These are phyloP conservation scores for Syngnathus rostellatus DNA, from an alignment of 2,797 vertebrate genomes.

Conservation along the genomic window DNA sequence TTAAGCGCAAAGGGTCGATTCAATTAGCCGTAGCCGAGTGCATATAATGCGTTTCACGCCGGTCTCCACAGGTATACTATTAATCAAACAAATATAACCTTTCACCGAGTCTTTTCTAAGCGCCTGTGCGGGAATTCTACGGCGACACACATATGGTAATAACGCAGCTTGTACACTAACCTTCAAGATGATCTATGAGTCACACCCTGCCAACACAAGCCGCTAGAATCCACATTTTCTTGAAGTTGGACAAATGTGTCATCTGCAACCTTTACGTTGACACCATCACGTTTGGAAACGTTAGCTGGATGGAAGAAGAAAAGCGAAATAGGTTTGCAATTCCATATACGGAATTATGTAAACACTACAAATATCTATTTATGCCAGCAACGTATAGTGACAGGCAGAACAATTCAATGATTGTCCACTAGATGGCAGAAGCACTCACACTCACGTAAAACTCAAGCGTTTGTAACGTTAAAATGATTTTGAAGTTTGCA, in stretches of 20 bases:
- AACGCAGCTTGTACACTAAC: slow-evolving; percentile 17
- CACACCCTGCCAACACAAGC: slow-evolving; percentile 10
- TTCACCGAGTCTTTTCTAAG: slow-evolving; percentile 19
- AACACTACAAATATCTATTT: too few relatives aligned
- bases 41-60: slow-evolving; percentile 12
- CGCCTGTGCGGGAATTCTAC: slow-evolving; percentile 15
- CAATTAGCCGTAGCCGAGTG: background rate
- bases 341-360: background rate
- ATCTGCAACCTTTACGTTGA: background rate
- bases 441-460: too few relatives aligned
- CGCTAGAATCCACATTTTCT: slow-evolving; percentile 22
- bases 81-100: slow-evolving; percentile 18
- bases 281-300: background rate
- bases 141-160: slow-evolving; percentile 20
- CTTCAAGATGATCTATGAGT: slow-evolving; percentile 34
- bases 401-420: too few relatives aligned
- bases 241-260: background rate
- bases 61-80: slow-evolving; percentile 18
- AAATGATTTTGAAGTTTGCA: too few relatives aligned
- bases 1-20: background rate
- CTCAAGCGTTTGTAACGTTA: too few relatives aligned
- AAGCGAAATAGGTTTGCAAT: background rate
- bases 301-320: background rate
- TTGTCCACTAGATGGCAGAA: too few relatives aligned
- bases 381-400: too few relatives aligned